Conservation (phyloP, 2,113 vertebrate species). For the Acanthisitta chloris region DNA sequence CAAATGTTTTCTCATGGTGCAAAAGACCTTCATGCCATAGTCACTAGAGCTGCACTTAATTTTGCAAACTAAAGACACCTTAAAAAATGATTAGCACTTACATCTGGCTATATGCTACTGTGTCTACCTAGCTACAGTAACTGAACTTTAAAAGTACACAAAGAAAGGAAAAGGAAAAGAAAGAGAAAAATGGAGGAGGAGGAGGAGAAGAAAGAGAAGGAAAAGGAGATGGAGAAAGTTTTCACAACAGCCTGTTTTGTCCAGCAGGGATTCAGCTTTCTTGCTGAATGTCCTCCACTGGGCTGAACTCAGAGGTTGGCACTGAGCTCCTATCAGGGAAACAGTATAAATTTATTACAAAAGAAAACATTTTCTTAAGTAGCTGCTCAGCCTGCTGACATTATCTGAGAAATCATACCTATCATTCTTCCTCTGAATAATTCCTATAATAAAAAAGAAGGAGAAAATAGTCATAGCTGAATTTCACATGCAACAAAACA, state of each 20-base stretch:
- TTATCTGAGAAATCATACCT: conserved; percentile 35
- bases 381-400: background rate
- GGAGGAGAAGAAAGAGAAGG: background rate
- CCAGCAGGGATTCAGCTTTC: conserved; percentile 14
- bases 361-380: conserved; percentile 56
- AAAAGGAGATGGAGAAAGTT: background rate
- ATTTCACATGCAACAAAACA: conserved; percentile 8
- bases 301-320: background rate
- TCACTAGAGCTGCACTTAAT: background rate
- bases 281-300: background rate
- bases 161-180: background rate
- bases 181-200: background rate
- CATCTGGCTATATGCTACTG: background rate
- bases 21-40: background rate
- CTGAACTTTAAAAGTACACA: background rate
- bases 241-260: conserved; percentile 13
- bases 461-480: background rate
- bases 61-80: background rate
- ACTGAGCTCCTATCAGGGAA: background rate
- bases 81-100: conserved; percentile 3
- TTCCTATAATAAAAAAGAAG: conserved; percentile 18
- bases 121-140: background rate
- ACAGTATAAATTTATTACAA: conserved; percentile 27
- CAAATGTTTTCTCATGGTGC: background rate
- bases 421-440: conserved; percentile 35